A percentile compares a stretch with the other conserved stretches of the same genome.
Conservation (phyloP, 2,888 invertebrate genomes). For the Cybosia mesomella region DNA sequence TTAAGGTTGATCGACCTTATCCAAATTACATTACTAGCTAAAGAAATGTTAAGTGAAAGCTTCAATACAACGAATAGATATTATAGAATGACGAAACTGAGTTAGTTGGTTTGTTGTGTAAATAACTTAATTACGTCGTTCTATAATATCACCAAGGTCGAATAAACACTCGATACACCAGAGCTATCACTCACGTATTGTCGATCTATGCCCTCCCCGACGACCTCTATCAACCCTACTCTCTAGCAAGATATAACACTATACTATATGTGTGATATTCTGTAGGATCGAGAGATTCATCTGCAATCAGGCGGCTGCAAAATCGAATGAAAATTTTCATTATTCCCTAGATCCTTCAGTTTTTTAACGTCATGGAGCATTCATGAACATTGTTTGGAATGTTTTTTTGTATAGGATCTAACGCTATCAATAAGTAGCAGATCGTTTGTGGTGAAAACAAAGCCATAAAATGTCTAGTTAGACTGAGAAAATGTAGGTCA, state of each 20-base stretch:
- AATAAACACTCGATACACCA: neutral
- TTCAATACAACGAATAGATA: slow-evolving; percentile 4
- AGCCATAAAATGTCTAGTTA: neutral
- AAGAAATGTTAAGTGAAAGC: neutral
- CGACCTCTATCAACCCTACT: neutral
- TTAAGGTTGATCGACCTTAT: neutral
- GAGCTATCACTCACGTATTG: neutral
- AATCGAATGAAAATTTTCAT: no score
- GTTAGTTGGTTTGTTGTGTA: no score
- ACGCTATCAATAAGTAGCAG: no score
- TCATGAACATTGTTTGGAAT: no score
- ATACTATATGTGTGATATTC: neutral
- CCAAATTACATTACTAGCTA: slow-evolving; percentile 4
- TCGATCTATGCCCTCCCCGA: neutral
- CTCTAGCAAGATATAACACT: neutral
- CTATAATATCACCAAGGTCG: neutral
- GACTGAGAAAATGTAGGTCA: neutral
- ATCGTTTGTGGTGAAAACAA: neutral
- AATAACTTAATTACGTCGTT: neutral
- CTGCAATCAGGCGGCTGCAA: no score
- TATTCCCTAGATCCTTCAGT: no score
- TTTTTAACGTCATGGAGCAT: no score
- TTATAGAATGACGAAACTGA: no score
- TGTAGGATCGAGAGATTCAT: neutral
- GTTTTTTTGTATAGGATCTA: no score